Evolutionary conservation across 2,888 invertebrate species (phyloP), one percentile per base, ranked within the genome.

Genomic region (Petrophora chlorosata): DNA sequence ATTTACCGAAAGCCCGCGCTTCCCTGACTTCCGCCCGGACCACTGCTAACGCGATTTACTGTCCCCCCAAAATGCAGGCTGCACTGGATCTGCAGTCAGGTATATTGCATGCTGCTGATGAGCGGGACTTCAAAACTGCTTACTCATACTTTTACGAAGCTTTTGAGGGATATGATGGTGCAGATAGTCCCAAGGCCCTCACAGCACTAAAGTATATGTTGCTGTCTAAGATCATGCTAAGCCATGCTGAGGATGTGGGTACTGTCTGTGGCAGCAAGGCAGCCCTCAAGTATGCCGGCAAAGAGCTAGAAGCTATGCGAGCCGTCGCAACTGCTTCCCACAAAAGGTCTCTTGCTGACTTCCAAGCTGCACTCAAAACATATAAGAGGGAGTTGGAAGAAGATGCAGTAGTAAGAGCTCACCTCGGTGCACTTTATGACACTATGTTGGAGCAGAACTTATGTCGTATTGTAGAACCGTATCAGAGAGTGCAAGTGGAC

Each of bases 91-190:
- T 99, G 61, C 99, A 99, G 79, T 99, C 99, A 3, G 99, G 99
- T 65, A 98, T 99, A 63, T 91, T 99, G 45, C 99, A 99, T 88
- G 99, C 99, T 5, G 99, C 99, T n/a, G 99, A 99, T 79, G 99
- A 99, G 84, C 95, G 97, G 67, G 99, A 99, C 79, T 99, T 99
- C 84, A 99, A 99, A 92, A 99, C 99, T 47, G 99, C 99, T 32
- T 99, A 98, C 89, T 99, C 99, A 44, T 99, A 99, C 80, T 99
- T 99, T 81, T 99, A 99, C 83, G 99, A 99, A 91, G 99, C 99
- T 8, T 99, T 99, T 84, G 99, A 99, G 91, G 98, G 99, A 63
- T 99, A 97, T 82, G 99, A 99, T 84, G 98, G 98, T 61, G 96
- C 98, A 3, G 98, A 98, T 67, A 95, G 94, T 71, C 93, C 94